Base-by-base conservation (phyloP, 2,888 invertebrate genomes). In the Holacanthella duospinosa region DNA sequence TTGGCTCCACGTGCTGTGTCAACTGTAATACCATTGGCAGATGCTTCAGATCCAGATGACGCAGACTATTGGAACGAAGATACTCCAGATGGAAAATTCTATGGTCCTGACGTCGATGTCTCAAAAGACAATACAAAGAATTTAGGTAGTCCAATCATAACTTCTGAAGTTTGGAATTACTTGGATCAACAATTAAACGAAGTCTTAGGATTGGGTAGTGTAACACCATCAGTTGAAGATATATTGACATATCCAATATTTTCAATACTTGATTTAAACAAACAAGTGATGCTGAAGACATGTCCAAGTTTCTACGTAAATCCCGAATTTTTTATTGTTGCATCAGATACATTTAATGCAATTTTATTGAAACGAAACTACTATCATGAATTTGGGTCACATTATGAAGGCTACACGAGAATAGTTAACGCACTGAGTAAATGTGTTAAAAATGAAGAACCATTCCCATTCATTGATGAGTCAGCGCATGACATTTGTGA, bases 271-370 rank as follows among this genome's bases (percentile, higher is more conserved):
- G 64, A 66, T 24, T 44, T 66, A 43, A 58, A 62, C 1, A 64
- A 62, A 53, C 48, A 65, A 25, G 60, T 68, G 12, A 66, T 62
- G 53, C 58, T 62, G 12, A 66, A 64, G 58, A 68, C 68, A 1
- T 68, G 68, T 44, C 68, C 68, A 19, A 36, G 57, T 0, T 59
- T 54, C 53, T 68, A 68, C 29, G 64, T 68, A 2, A 60, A 64
- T 2, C 65, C 66, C 1, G 56, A 61, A 19, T 68, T 68, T 58
- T 29, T 68, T 1, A 56, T 65, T 43, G 48, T 68, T 19, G 68
- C 68, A 4, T 53, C 60, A 1, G 29, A 58, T 2, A 28, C 65
- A 1, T 68, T 68, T 43, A 65, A 9, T n/a, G 12, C 48, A 4
- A 21, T 48, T 21, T 21, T 48, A 16, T 9, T 48, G 4, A 48